Evolutionary conservation across 2,113 vertebrate genomes (phyloP), one percentile per base, ranked within the genome.

Genomic region (Erythrocercus mccallii): DNA sequence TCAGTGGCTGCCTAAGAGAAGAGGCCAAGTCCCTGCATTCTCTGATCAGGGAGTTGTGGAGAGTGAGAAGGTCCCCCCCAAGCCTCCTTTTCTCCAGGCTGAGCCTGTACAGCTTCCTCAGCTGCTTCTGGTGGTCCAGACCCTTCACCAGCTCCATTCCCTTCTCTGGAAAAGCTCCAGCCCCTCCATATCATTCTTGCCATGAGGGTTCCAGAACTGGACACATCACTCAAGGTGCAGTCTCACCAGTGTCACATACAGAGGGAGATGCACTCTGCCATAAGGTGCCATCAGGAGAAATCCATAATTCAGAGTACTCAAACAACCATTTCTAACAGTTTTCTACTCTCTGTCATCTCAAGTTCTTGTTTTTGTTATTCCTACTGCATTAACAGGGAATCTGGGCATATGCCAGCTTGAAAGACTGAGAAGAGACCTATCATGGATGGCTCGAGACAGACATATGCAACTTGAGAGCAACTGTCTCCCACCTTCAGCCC

Each of bases 301-400:
- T 58, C 30, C 42, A 18, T 58, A 42, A 70, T 58, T 77, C 56
- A 78, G 54, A 84, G 86, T 30, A 70, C 10, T 86, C 23, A n/a
- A 71, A 24, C 65, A 85, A 60, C 5, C 4, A 58, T 81, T 88
- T 88, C 9, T 81, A 77, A 90, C 76, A 95, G 79, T 86, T 97
- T 94, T 69, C 51, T 61, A 51, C 18, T 68, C 61, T 62, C 82
- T 79, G 37, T 77, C 20, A 86, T 94, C 64, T 94, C 92, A 64
- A 80, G 73, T 92, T 94, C 86, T 79, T 95, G 94, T 69, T 96
- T 88, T 86, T 81, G 88, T 92, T 95, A 73, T 77, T 86, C 37
- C 35, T 89, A 2, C 47, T 81, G 25, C 91, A 78, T 86, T 94
- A 94, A 38, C 88, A 84, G 57, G 51, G 86, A 92, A 91, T 95